phyloP scores from a whole-genome alignment of 2,797 vertebrate genomes.

The Australoheros facetus region DNA sequence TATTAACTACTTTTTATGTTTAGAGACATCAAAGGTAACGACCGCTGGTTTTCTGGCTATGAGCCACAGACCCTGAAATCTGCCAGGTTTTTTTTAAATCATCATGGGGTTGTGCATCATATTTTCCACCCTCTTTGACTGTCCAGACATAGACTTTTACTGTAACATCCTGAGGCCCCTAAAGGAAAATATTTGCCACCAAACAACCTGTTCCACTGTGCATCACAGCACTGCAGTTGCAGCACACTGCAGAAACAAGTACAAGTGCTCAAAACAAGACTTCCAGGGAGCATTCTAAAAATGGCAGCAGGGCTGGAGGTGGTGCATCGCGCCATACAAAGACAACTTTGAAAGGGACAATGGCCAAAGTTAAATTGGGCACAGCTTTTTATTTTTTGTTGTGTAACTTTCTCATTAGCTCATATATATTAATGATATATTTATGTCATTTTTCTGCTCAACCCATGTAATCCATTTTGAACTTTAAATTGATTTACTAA shows the following conservation, averaged over 20 bases:
- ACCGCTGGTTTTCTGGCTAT: not conserved
- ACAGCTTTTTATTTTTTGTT: not conserved
- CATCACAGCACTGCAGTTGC: not conserved
- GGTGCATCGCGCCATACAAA: not conserved
- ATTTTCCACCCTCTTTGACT: not conserved
- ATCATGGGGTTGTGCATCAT: not conserved
- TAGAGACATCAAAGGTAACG: not conserved
- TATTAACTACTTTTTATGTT: not conserved
- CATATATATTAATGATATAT: not conserved
- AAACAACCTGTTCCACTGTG: no score
- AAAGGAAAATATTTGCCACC: no score
- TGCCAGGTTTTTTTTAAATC: not conserved
- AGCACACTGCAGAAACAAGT: not conserved
- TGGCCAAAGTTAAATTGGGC: not conserved
- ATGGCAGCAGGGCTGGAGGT: not conserved
- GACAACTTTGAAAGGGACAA: not conserved
- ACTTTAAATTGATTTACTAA: not conserved
- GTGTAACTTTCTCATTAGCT: not conserved
- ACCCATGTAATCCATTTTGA: not conserved
- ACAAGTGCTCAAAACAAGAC: not conserved
- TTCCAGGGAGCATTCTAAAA: not conserved
- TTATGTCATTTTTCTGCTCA: not conserved
- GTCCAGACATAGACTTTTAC: not conserved
- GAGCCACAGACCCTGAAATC: not conserved
- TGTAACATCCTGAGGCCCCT: not conserved